Conservation (phyloP, 1,140 invertebrate species). For the Psix sp. region DNA sequence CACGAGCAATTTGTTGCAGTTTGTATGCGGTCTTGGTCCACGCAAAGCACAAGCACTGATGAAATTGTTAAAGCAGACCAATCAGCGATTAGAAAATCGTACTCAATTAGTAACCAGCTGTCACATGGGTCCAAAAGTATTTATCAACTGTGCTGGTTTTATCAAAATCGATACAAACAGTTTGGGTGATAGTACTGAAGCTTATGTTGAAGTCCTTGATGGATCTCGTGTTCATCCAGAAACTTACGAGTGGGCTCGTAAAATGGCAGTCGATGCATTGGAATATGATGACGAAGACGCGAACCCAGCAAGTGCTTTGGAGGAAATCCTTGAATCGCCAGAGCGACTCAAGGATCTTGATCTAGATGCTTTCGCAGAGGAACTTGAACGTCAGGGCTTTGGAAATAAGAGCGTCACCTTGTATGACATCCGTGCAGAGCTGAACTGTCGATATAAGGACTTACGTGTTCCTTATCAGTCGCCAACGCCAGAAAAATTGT, state of each 20-base stretch:
- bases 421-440: slow-evolving; percentile 97
- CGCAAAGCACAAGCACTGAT: slow-evolving; percentile 94
- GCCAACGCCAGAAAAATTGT: slow-evolving; percentile 90
- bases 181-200: slow-evolving; percentile 94
- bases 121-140: slow-evolving; percentile 98
- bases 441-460: slow-evolving; percentile 96
- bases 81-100: slow-evolving; percentile 94
- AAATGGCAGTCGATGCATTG: slow-evolving; percentile 99
- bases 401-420: slow-evolving; percentile 98
- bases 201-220: slow-evolving; percentile 97
- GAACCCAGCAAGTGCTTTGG: slow-evolving; percentile 96
- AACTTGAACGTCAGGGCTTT: slow-evolving; percentile 95
- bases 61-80: slow-evolving; percentile 94
- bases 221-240: slow-evolving; percentile 99
- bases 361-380: slow-evolving; percentile 98
- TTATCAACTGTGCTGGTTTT: slow-evolving; percentile 99
- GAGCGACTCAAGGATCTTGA: slow-evolving; percentile 97
- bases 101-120: slow-evolving; percentile 96
- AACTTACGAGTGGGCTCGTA: slow-evolving; percentile 99
- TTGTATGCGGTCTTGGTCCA: slow-evolving; percentile 97
- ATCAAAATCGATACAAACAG: slow-evolving; percentile 98
- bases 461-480: slow-evolving; percentile 87
- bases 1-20: slow-evolving; percentile 94
- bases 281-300: slow-evolving; percentile 98
- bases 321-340: slow-evolving; percentile 97